Evolutionary conservation across 2,797 vertebrate species (phyloP).

Genomic region (Pteronotus mesoamericanus): DNA sequence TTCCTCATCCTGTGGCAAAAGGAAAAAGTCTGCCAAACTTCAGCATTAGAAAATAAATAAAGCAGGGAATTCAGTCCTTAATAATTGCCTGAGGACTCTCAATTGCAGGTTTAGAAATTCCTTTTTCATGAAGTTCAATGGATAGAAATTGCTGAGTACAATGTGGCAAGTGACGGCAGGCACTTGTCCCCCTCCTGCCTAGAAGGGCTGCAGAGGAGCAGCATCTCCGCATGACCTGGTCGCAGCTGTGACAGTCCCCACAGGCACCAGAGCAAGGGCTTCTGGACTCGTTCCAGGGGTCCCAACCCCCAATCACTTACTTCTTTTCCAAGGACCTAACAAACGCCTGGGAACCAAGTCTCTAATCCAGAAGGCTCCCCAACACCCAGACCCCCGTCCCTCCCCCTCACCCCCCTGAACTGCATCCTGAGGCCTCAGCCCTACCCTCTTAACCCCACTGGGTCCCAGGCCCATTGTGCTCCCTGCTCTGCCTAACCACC

Average conservation of each 20-base stretch:
- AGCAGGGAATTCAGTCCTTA: neutral
- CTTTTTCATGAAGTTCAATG: neutral
- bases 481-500: neutral
- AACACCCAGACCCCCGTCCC: neutral
- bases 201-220: neutral
- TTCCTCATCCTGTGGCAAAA: slow-evolving; percentile 20
- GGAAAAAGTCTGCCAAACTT: neutral
- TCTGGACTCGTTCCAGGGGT: neutral
- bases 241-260: neutral
- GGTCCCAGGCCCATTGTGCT: neutral
- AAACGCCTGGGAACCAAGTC: neutral
- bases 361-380: neutral
- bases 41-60: slow-evolving; percentile 18
- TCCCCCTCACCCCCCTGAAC: neutral
- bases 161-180: neutral
- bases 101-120: neutral
- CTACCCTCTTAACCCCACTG: neutral
- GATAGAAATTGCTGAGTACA: neutral
- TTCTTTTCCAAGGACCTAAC: neutral
- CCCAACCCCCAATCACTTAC: neutral
- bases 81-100: neutral
- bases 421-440: neutral
- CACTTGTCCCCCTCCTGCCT: neutral
- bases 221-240: neutral
- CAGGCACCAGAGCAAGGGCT: neutral